Evolutionary conservation across 2,797 vertebrate genomes (phyloP).

Genomic region (Sebastes hubbsi): DNA sequence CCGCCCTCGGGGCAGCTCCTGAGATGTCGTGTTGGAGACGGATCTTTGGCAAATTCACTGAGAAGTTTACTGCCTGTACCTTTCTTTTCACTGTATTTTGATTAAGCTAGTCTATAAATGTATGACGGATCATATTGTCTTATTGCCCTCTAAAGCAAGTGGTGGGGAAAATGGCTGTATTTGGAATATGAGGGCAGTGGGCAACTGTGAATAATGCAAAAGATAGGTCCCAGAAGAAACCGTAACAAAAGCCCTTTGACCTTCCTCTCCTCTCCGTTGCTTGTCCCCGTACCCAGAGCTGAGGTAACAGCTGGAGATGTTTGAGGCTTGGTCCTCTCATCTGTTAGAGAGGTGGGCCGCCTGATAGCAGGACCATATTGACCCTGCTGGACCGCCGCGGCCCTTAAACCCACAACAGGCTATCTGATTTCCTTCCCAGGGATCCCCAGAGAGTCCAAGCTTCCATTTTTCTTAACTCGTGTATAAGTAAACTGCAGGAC

Average conservation of each 20-base stretch:
- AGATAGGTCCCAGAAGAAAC: constrained; percentile 63
- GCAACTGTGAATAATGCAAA: constrained; percentile 74
- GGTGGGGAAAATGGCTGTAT: constrained; percentile 12
- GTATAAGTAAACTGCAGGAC: constrained; percentile 91
- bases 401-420: constrained; percentile 88
- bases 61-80: neutral
- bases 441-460: constrained; percentile 87
- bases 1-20: constrained; percentile 9
- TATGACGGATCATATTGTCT: neutral
- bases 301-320: constrained; percentile 77
- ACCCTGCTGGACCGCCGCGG: constrained; percentile 80
- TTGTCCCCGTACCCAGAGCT: constrained; percentile 22
- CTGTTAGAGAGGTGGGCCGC: constrained; percentile 57
- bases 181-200: constrained; percentile 36
- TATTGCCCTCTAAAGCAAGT: constrained; percentile 1
- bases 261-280: constrained; percentile 57
- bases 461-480: constrained; percentile 92
- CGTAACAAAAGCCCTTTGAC: constrained; percentile 80
- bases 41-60: neutral
- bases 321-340: constrained; percentile 57
- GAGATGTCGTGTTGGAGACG: neutral
- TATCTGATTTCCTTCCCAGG: constrained; percentile 91
- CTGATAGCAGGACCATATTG: constrained; percentile 84
- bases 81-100: neutral
- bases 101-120: neutral